Conservation (phyloP, 2,797 vertebrate genomes). For the Sylvia borin region DNA sequence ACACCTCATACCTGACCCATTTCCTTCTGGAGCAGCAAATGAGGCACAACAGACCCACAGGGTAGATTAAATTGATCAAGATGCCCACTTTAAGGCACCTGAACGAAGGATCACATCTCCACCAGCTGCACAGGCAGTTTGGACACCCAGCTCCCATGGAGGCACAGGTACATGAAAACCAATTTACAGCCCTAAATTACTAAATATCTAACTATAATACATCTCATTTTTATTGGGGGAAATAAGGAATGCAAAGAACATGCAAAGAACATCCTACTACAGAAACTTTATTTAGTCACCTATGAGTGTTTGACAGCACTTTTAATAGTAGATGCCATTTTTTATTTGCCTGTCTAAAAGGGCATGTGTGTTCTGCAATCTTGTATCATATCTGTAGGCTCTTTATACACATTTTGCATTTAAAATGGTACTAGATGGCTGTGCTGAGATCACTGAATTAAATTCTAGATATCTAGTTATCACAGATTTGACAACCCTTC, state of each 20-base stretch:
- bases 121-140: neutral
- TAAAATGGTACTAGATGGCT: neutral
- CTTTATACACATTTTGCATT: neutral
- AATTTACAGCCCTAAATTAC: neutral
- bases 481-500: neutral
- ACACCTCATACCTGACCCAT: accelerated
- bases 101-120: neutral
- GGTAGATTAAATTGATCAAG: neutral
- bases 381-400: neutral
- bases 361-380: neutral
- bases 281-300: neutral
- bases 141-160: neutral
- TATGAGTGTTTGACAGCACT: neutral
- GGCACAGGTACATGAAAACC: neutral
- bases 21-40: neutral
- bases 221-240: neutral
- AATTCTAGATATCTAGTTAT: neutral
- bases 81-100: neutral
- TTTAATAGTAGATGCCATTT: neutral
- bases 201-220: neutral
- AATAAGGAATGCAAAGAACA: neutral
- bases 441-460: neutral
- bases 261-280: neutral
- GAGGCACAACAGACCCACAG: neutral
- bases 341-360: neutral